A percentile compares a stretch with the other conserved stretches of the same genome.
Conservation (phyloP, 2,888 invertebrate species). For the Nephrocerus scutellatus region DNA sequence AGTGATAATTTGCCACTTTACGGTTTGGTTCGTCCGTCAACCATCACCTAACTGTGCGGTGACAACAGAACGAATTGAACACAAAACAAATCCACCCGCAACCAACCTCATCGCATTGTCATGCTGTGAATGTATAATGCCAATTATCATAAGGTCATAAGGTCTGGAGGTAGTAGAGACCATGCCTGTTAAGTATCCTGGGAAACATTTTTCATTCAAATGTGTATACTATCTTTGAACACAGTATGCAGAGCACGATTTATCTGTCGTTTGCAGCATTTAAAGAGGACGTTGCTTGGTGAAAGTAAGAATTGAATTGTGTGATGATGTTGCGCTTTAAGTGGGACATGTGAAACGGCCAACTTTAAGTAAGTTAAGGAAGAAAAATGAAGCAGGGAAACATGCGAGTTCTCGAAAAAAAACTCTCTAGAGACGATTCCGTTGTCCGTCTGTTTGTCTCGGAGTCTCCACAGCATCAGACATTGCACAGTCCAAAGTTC, state of each 20-base stretch:
- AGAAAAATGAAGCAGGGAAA: background rate
- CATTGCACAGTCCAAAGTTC: slow-evolving; percentile 8
- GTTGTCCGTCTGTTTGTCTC: background rate
- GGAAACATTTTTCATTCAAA: slow-evolving; percentile 41
- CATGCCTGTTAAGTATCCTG: slow-evolving; percentile 29
- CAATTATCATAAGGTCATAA: no score
- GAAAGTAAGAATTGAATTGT: no score
- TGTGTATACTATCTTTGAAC: background rate
- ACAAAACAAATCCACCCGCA: slow-evolving; percentile 1
- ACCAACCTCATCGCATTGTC: slow-evolving; percentile 7
- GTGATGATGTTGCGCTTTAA: no score
- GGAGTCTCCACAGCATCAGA: no score
- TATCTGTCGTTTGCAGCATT: no score
- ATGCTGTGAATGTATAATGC: slow-evolving; percentile 28
- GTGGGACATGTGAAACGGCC: no score
- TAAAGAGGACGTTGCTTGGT: no score
- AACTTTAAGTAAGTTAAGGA: background rate
- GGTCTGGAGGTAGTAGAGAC: background rate
- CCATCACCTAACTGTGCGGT: slow-evolving; percentile 13
- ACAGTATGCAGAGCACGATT: background rate
- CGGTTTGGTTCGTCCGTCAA: slow-evolving; percentile 21
- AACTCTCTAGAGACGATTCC: background rate
- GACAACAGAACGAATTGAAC: background rate
- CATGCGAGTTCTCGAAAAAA: background rate
- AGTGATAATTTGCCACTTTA: slow-evolving; percentile 24